Evolutionary conservation across 1,140 invertebrate species (phyloP), one percentile per base, ranked within the genome.

Genomic region (Bombus superbus): DNA sequence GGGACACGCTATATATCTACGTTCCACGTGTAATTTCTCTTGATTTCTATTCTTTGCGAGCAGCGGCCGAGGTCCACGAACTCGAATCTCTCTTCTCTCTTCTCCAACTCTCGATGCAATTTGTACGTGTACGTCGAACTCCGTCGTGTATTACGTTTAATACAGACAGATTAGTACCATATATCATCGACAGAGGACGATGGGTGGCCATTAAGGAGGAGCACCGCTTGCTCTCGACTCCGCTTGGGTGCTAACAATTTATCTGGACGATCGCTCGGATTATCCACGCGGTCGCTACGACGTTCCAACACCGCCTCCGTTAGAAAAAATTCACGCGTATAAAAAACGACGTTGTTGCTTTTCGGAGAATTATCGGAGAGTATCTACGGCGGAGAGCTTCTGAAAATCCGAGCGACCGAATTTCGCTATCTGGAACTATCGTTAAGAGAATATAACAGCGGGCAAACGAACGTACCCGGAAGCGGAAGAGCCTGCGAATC

Each of bases 81-180:
- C 18, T 18, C 47, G 5, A 53, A 53, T 22, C 18, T 53, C 47
- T 59, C 25, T 13, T 3, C 44, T 3, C 11, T 47, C 44, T 28
- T 10, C n/a, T 62, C 10, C 10, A 62, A 62, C 28, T 13, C n/a
- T 62, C 28, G 13, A n/a, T n/a, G 1, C 11, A n/a, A 5, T 81
- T 73, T 81, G n/a, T 81, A 64, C 32, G n/a, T 25, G 68, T 42
- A 68, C 35, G 62, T 53, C 32, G 42, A 38, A 66, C 10, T 2
- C 25, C 59, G 15, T 38, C 68, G 47, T 13, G 6, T n/a, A 71
- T 79, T n/a, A 44, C 47, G 53, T 47, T 71, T 80, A 72, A 44
- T 47, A 44, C 76, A 2, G 42, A 80, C 53, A 71, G 83, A 84
- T 85, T 64, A 80, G 59, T 22, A 40, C 72, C 25, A 18, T 85